Conservation (phyloP, 1,140 invertebrate genomes). For the Drosophila elegans region DNA sequence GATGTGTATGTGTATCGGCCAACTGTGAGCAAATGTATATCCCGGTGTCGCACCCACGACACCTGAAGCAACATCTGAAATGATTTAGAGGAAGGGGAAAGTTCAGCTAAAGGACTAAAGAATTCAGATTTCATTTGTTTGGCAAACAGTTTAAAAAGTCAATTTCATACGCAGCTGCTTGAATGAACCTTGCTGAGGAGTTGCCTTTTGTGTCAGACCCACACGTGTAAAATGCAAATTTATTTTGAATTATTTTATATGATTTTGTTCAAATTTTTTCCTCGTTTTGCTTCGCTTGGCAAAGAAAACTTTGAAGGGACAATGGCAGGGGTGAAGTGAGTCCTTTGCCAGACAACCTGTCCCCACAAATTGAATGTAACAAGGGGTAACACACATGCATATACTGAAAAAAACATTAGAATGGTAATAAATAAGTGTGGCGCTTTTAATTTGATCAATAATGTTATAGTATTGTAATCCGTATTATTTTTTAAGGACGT, state of each 20-base stretch:
- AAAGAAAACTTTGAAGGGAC: constrained; percentile 51
- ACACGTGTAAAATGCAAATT: constrained; percentile 76
- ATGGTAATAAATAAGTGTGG: too few species aligned
- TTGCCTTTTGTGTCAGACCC: constrained; percentile 44
- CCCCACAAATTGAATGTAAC: constrained; percentile 49
- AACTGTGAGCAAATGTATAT: constrained; percentile 95
- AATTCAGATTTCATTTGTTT: constrained; percentile 55
- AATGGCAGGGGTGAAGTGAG: constrained; percentile 7
- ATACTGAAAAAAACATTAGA: neutral
- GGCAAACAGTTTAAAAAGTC: constrained; percentile 77
- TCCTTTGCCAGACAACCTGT: constrained; percentile 42
- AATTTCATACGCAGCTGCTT: constrained; percentile 59
- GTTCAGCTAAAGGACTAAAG: constrained; percentile 17
- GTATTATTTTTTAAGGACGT: too few species aligned
- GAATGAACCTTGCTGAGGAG: constrained; percentile 5
- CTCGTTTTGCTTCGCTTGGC: constrained; percentile 8
- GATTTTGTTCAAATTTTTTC: constrained; percentile 36
- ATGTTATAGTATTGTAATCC: too few species aligned
- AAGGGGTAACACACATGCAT: constrained; percentile 1
- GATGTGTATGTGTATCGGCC: constrained; percentile 96
- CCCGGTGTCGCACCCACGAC: constrained; percentile 94
- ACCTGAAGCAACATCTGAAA: constrained; percentile 91
- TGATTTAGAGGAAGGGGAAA: neutral
- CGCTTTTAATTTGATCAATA: too few species aligned
- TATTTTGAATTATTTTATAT: constrained; percentile 64